Base-by-base conservation (phyloP, 2,797 vertebrate genomes). In the Enteromius viviparus region DNA sequence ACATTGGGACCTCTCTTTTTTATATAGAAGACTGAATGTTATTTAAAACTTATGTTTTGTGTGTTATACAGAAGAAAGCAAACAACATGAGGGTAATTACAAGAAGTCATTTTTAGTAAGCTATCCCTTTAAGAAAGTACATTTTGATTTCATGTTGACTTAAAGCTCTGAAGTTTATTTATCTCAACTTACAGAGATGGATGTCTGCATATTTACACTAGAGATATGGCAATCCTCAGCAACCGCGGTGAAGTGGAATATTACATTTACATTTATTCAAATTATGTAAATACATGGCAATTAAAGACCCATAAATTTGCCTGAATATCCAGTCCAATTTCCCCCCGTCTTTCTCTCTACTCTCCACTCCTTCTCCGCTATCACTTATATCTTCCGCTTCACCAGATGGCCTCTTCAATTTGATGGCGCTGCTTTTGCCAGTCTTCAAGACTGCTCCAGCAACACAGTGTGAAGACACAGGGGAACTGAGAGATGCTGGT, bases 361-460 rank as follows among this genome's bases (percentile, higher is more conserved):
- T 21, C 45, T 80, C 62, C 55, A 26, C 76, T 64, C 79, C 37
- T 17, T 21, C 14, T 17, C 15, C 78, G 80, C 60, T 78, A 62
- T 80, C 53, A 47, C 55, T 81, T 81, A 82, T 64, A 85, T 89
- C 89, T 92, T 89, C 88, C 81, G 87, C 90, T 90, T 89, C 90
- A 90, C 87, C 94, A 94, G 93, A 93, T 93, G 92, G 93, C 89
- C 91, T 93, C 92, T 93, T 93, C 90, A 93, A 94, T 92, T 93
- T 92, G 91, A 90, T 86, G 90, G 87, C 65, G 65, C 86, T 83
- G 88, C 92, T 88, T 90, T 89, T 93, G 92, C 91, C 93, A 93
- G 87, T 89, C 86, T 90, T 90, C 90, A 88, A 84, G 88, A 92
- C 93, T 92, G 91, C 90, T 93, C 91, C 89, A 88, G 92, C 86